These are phyloP conservation scores for Lepidochrysops patricia DNA, from an alignment of 2,888 invertebrate genomes.

Conservation along the genomic window DNA sequence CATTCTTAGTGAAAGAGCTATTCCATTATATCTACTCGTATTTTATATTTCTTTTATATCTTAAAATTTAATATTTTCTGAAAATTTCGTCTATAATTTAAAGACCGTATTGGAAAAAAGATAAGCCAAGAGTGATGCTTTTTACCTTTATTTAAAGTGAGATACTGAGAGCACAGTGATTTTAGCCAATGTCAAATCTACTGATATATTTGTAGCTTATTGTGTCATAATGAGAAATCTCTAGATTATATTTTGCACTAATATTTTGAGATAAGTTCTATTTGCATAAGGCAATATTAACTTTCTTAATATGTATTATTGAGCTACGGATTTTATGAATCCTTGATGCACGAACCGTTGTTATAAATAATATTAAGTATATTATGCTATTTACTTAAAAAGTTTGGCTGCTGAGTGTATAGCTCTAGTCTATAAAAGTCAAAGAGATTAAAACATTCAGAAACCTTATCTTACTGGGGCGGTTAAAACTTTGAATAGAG, in stretches of 20 bases:
- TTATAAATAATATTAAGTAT: too few relatives aligned
- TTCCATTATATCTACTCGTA: not conserved
- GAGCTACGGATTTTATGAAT: not conserved
- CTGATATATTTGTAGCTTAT: not conserved
- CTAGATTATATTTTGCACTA: not conserved
- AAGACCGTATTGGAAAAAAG: not conserved
- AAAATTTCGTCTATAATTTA: not conserved
- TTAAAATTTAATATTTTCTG: not conserved
- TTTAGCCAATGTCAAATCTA: not conserved
- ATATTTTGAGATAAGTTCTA: not conserved
- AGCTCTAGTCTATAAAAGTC: slow-evolving; percentile 9
- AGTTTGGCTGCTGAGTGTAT: slow-evolving; percentile 13
- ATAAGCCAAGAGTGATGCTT: not conserved
- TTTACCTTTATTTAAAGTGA: not conserved
- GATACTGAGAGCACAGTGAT: not conserved
- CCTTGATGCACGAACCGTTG: not conserved
- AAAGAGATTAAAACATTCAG: slow-evolving; percentile 3
- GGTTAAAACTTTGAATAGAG: not conserved
- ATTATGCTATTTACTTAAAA: not conserved
- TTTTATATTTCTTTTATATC: not conserved
- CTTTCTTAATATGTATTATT: not conserved
- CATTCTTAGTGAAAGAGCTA: not conserved
- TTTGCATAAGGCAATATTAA: not conserved
- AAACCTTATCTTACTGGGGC: slow-evolving; percentile 7
- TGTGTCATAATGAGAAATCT: not conserved